Evolutionary conservation across 2,113 vertebrate species (phyloP), one percentile per base, ranked within the genome.

Genomic region (Amblyopsis rosae): DNA sequence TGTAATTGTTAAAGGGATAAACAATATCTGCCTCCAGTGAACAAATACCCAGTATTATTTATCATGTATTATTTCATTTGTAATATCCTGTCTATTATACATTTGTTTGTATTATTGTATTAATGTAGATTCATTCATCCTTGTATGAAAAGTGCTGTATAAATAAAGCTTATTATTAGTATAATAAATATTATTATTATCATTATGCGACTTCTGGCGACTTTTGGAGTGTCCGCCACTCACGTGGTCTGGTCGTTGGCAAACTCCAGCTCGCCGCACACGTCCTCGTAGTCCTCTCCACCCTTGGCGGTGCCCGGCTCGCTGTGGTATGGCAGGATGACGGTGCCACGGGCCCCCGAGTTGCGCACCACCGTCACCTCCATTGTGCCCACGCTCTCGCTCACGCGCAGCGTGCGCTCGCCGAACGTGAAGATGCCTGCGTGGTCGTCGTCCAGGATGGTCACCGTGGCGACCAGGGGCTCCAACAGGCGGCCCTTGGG

Each of bases 381-480:
- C 94, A 98, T 92, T 51, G 94, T 93, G 49, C 97, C 97, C 72
- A 97, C 95, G 61, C 96, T 96, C 91, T 99, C 97, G 67, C 96
- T 97, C 68, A 98, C 95, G 0, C 93, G 93, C 78, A 94, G 26
- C 85, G 94, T 71, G 33, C 93, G 88, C 9, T 97, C 96, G 10
- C 94, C 89, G 87, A 99, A 99, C 0, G 94, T 93, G 93, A 99
- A 99, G 92, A 99, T 98, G 13, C 97, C 97, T 0, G 96, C 97
- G 62, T 99, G 97, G 93, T 99, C 97, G 57, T 98, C 97, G 0
- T 99, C 97, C 86, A 99, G 73, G 88, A 99, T 98, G 89, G 97
- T 98, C 66, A 98, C 96, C 0, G 95, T 98, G 85, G 96, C 93
- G 6, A 98, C 91, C 82, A 94, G 76, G 0, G 97, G 97, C 9